phyloP scores from a whole-genome alignment of 2,797 vertebrate species.

The Scarus forsteni region DNA sequence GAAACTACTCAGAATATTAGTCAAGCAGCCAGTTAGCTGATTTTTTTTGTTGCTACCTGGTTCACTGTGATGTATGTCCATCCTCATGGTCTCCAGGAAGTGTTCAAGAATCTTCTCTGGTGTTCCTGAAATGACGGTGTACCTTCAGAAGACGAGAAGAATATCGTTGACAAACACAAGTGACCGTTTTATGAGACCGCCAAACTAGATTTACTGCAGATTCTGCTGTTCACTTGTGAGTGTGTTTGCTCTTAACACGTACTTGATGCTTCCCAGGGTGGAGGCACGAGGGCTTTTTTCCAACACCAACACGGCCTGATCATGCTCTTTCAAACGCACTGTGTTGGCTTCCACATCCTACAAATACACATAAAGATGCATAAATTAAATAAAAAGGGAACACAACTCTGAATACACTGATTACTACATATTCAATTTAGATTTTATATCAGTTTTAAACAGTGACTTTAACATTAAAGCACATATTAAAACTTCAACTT shows the following conservation, averaged over 20 bases:
- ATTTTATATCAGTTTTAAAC: too few species aligned
- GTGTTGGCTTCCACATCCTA: constrained; percentile 99
- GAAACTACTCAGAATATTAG: neutral
- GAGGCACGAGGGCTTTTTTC: constrained; percentile 94
- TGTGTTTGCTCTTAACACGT: constrained; percentile 27
- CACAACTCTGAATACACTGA: too few species aligned
- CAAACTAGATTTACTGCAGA: neutral
- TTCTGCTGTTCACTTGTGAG: neutral
- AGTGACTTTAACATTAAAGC: too few species aligned
- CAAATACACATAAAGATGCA: constrained; percentile 45
- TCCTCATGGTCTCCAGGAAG: constrained; percentile 96
- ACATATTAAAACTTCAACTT: too few species aligned
- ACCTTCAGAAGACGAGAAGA: constrained; percentile 78
- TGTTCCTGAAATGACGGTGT: constrained; percentile 98
- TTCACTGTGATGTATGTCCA: constrained; percentile 93
- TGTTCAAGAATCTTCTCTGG: constrained; percentile 99
- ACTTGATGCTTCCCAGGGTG: constrained; percentile 90
- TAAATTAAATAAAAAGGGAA: neutral
- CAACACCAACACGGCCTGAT: constrained; percentile 95
- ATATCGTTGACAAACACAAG: neutral
- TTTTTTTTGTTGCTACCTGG: constrained; percentile 72
- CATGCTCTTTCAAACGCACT: constrained; percentile 97
- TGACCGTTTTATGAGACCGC: neutral
- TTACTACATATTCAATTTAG: too few species aligned
- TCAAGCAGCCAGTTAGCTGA: neutral